Evolutionary conservation across 2,113 vertebrate species (phyloP), one percentile per base, ranked within the genome.

Genomic region (Lagopus muta): DNA sequence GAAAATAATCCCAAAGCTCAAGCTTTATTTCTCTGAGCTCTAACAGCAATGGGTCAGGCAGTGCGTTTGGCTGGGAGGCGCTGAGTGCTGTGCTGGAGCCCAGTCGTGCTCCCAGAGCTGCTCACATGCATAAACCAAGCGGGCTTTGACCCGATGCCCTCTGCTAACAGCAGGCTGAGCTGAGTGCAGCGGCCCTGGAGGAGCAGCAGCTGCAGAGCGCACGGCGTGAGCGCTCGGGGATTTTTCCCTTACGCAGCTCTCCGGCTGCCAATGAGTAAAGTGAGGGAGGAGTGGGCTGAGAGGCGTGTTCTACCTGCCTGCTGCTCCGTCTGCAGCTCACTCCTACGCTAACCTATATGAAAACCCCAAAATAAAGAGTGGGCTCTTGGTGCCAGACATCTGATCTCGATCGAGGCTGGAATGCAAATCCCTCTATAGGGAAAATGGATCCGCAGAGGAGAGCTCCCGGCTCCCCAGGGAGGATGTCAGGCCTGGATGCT

Each of bases 291-390:
- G 90, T 16, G 9, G 82, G 32, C 50, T 70, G 54, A 52, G 28
- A 57, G 91, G 6, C 90, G 89, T 85, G 87, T 87, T 88, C 75
- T 95, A 94, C 93, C 94, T 94, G 92, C 92, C 65, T 86, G 95
- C 71, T 82, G 43, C 89, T 82, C 91, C 47, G 78, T 45, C 92
- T 94, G 89, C 76, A 57, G 47, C 93, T 54, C 90, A 13, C 96
- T 92, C 91, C 90, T 69, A 91, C 73, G 8, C 88, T 92, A 95
- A 93, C 88, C 94, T 78, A 78, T 3, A 84, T 86, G 90, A 84
- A 88, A 84, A 36, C 13, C 76, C 88, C 80, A 43, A 95, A 96
- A 93, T 72, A 90, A 93, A 73, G 79, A 57, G 14, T 2, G 21
- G 79, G 82, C 57, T 91, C 76, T 65, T 17, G 65, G 94, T 75